Evolutionary conservation across 2,888 invertebrate species (phyloP).

Genomic region (Hypena proboscidalis): DNA sequence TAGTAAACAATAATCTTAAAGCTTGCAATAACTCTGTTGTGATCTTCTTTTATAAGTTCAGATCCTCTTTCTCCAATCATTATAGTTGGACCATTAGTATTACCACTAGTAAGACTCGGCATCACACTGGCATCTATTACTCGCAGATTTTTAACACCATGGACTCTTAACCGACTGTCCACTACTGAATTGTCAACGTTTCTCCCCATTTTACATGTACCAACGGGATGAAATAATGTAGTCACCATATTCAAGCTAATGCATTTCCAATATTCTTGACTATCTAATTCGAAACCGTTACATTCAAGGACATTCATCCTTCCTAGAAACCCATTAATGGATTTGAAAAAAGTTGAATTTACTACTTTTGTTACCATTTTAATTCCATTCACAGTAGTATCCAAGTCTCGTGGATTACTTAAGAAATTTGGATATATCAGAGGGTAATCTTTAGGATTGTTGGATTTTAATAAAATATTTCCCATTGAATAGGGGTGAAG

Average conservation of each 20-base stretch:
- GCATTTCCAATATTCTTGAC: slow-evolving; percentile 31
- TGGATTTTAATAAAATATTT: not conserved
- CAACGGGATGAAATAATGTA: slow-evolving; percentile 86
- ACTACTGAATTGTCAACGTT: slow-evolving; percentile 72
- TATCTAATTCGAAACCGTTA: slow-evolving; percentile 32
- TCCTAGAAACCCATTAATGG: slow-evolving; percentile 26
- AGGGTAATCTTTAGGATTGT: not conserved
- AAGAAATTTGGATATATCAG: slow-evolving; percentile 3
- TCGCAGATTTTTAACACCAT: slow-evolving; percentile 82
- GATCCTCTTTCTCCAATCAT: slow-evolving; percentile 87
- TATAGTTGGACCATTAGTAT: slow-evolving; percentile 84
- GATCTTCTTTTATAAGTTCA: slow-evolving; percentile 79
- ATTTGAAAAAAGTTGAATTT: slow-evolving; percentile 22
- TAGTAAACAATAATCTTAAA: too few species aligned
- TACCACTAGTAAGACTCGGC: slow-evolving; percentile 85
- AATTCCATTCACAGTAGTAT: slow-evolving; percentile 21
- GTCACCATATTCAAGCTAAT: slow-evolving; percentile 32
- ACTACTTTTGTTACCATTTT: slow-evolving; percentile 23
- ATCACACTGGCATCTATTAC: slow-evolving; percentile 87
- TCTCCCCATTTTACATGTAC: slow-evolving; percentile 86
- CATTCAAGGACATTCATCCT: slow-evolving; percentile 27
- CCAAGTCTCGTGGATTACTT: slow-evolving; percentile 16
- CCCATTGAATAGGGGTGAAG: slow-evolving; percentile 32
- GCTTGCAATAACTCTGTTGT: too few species aligned
- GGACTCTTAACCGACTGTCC: slow-evolving; percentile 61